Conservation (phyloP, 1,140 invertebrate species). For the Drosophila parvula region DNA sequence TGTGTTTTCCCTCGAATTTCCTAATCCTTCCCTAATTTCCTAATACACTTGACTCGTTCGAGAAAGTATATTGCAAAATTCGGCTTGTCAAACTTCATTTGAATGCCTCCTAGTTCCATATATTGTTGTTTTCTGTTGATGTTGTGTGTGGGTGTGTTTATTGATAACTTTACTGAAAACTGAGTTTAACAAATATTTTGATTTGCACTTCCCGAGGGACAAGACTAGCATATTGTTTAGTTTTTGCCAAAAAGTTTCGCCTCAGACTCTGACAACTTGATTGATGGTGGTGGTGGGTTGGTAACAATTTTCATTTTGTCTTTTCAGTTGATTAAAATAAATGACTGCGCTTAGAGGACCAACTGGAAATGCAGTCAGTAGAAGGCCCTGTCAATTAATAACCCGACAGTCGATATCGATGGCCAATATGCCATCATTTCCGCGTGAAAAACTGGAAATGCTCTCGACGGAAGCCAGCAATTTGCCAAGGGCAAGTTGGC, state of each 20-base stretch:
- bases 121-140: constrained; percentile 7
- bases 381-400: constrained; percentile 48
- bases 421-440: constrained; percentile 55
- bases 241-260: constrained; percentile 44
- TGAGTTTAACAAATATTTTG: constrained; percentile 46
- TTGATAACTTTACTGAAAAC: constrained; percentile 54
- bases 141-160: constrained; percentile 25
- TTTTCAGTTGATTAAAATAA: constrained; percentile 57
- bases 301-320: constrained; percentile 32
- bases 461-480: constrained; percentile 41
- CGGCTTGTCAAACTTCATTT: not conserved
- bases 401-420: constrained; percentile 31
- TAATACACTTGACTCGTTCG: not conserved
- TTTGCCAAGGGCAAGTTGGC: constrained; percentile 56
- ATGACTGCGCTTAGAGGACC: constrained; percentile 15
- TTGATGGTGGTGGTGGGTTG: constrained; percentile 31
- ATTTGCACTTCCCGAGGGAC: constrained; percentile 17
- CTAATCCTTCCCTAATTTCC: not conserved
- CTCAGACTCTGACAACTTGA: constrained; percentile 32
- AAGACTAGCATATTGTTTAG: constrained; percentile 31
- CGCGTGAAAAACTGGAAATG: constrained; percentile 29
- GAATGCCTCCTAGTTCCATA: not conserved
- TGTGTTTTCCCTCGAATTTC: not conserved
- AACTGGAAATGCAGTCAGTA: constrained; percentile 9
- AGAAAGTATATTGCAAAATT: constrained; percentile 18